Percentiles rank a stretch among this genome's conserved stretches.
These are phyloP conservation scores for Kuschelorhynchus macadamiae DNA, from an alignment of 2,888 invertebrate species.

Conservation along the genomic window DNA sequence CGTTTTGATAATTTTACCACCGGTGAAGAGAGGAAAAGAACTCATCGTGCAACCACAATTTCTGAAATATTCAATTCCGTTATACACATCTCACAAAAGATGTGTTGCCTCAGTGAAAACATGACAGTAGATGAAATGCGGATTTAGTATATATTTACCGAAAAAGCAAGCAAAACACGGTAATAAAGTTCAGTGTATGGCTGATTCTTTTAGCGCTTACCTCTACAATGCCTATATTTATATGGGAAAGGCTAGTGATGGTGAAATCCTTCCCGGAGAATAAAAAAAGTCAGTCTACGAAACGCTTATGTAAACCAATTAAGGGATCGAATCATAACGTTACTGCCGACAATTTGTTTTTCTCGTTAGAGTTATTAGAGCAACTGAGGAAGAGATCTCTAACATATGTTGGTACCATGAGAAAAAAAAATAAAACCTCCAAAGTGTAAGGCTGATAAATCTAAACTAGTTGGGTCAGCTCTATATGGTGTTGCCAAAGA, in stretches of 20 bases:
- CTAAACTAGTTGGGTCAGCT: too few species aligned
- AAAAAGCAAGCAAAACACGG: conserved; percentile 22
- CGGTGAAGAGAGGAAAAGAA: neutral
- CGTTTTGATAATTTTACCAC: neutral
- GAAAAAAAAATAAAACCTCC: too few species aligned
- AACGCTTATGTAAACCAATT: neutral
- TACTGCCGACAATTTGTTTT: conserved; percentile 33
- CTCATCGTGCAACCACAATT: neutral
- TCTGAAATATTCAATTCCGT: neutral
- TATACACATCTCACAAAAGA: neutral
- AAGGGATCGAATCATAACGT: neutral
- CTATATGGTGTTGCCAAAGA: too few species aligned
- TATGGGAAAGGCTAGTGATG: conserved; percentile 5
- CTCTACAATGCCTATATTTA: conserved; percentile 18
- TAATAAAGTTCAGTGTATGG: conserved; percentile 20
- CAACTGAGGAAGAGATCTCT: too few species aligned
- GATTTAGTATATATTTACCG: conserved; percentile 23
- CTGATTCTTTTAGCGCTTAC: conserved; percentile 17
- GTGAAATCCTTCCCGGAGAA: too few species aligned
- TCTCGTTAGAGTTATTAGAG: neutral
- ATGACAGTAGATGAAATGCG: conserved; percentile 1
- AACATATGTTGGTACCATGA: too few species aligned
- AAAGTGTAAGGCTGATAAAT: too few species aligned
- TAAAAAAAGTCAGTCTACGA: conserved; percentile 1
- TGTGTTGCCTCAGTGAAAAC: neutral